phyloP scores from a whole-genome alignment of 1,140 invertebrate genomes.

The Panonychus citri region DNA sequence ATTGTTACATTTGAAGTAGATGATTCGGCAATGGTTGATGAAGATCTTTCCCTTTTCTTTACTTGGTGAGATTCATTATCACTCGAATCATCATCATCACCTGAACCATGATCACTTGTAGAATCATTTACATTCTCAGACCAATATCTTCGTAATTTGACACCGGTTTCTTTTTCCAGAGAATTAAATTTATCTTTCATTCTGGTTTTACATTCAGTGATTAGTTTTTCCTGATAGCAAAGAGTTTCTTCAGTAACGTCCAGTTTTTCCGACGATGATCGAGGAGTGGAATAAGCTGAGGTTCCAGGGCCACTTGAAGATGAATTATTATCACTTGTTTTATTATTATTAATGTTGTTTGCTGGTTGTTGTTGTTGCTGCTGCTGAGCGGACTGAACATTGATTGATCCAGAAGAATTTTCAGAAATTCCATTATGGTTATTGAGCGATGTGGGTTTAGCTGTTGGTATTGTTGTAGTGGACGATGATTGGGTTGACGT shows the following conservation, averaged over 20 bases:
- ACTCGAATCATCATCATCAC: not conserved
- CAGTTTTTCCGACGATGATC: not conserved
- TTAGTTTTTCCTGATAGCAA: constrained; percentile 2
- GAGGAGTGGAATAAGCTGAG: not conserved
- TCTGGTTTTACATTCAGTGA: not conserved
- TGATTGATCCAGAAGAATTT: too few species aligned
- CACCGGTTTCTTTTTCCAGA: constrained; percentile 5
- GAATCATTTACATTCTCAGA: not conserved
- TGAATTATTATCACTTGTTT: not conserved
- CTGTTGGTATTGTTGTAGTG: too few species aligned
- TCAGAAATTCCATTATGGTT: too few species aligned
- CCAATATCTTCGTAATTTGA: not conserved
- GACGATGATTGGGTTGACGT: too few species aligned
- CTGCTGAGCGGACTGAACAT: too few species aligned
- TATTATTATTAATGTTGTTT: too few species aligned
- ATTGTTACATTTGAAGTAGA: not conserved
- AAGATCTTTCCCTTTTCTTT: not conserved
- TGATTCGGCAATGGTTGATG: not conserved
- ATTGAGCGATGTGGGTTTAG: too few species aligned
- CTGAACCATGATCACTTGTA: not conserved
- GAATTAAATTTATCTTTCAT: constrained; percentile 6
- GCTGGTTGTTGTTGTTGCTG: too few species aligned
- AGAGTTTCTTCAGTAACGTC: not conserved
- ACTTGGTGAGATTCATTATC: not conserved
- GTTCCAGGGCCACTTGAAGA: not conserved